A percentile compares a stretch with the other conserved stretches of the same genome.
phyloP scores from a whole-genome alignment of 2,888 invertebrate genomes.

The Dermolepida albohirtum region DNA sequence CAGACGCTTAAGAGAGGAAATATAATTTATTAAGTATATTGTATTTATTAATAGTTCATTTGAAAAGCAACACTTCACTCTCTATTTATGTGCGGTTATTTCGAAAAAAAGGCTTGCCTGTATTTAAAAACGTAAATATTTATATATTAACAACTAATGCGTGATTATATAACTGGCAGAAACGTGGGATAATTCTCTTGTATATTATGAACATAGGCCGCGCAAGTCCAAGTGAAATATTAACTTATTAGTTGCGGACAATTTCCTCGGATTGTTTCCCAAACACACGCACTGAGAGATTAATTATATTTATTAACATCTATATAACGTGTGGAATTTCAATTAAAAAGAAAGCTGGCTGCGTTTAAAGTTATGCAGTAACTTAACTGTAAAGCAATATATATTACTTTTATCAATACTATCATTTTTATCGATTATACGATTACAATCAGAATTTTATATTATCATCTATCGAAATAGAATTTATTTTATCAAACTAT shows the following conservation, averaged over 20 bases:
- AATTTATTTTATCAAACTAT: too few relatives aligned
- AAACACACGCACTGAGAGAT: constrained; percentile 23
- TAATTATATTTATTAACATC: constrained; percentile 25
- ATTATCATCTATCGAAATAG: too few relatives aligned
- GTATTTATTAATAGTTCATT: too few relatives aligned
- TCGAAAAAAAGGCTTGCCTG: constrained; percentile 8
- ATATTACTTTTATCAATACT: too few relatives aligned
- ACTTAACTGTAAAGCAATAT: constrained; percentile 18
- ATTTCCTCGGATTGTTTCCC: constrained; percentile 15
- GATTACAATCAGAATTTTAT: too few relatives aligned
- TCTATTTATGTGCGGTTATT: too few relatives aligned
- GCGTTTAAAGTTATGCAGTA: not conserved
- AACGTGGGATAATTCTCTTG: constrained; percentile 29
- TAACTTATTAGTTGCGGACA: constrained; percentile 30
- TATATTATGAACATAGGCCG: not conserved
- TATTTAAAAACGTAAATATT: constrained; percentile 17
- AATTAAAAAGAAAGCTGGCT: constrained; percentile 25
- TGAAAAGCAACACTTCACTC: too few relatives aligned
- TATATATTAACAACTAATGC: constrained; percentile 10
- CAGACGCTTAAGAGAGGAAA: too few relatives aligned
- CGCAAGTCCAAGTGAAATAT: constrained; percentile 21
- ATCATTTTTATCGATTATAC: too few relatives aligned
- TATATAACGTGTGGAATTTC: constrained; percentile 9
- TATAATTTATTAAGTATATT: too few relatives aligned
- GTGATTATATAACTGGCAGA: constrained; percentile 26